Percentiles rank a stretch among this genome's conserved stretches.
Conservation (phyloP, 1,140 invertebrate species). For the Probaryconus sp. region DNA sequence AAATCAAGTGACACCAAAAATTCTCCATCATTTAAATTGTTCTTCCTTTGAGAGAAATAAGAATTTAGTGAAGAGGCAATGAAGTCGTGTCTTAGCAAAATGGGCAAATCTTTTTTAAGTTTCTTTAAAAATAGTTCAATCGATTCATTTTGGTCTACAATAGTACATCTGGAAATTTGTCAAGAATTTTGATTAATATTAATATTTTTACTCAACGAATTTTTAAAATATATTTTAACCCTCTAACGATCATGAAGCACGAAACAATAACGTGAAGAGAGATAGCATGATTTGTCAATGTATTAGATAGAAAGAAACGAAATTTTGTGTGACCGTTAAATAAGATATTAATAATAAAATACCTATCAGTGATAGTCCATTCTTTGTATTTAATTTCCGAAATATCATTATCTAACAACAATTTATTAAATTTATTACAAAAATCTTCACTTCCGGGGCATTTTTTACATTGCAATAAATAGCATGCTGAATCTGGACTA, state of each 20-base stretch:
- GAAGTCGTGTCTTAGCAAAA: slow-evolving; percentile 21
- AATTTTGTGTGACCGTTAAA: too few species aligned
- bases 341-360: not conserved
- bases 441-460: slow-evolving; percentile 6
- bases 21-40: slow-evolving; percentile 11
- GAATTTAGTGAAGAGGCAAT: not conserved
- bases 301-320: slow-evolving; percentile 6
- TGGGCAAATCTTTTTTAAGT: not conserved
- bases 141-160: slow-evolving; percentile 6
- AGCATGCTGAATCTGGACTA: not conserved
- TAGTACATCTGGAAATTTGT: slow-evolving; percentile 11
- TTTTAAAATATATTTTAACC: too few species aligned
- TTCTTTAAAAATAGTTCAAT: slow-evolving; percentile 5
- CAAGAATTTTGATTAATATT: too few species aligned
- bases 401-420: not conserved
- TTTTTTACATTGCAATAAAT: slow-evolving; percentile 12
- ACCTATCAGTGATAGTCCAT: slow-evolving; percentile 22
- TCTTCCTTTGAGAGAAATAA: not conserved
- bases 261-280: too few species aligned
- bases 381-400: slow-evolving; percentile 7
- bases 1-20: slow-evolving; percentile 15
- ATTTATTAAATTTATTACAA: slow-evolving; percentile 1
- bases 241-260: too few species aligned
- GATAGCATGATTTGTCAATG: too few species aligned
- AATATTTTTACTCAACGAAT: too few species aligned